A percentile compares a stretch with the other conserved stretches of the same genome.
These are phyloP conservation scores for Onychomys arenicola DNA, from an alignment of 2,797 vertebrate genomes.

Conservation along the genomic window DNA sequence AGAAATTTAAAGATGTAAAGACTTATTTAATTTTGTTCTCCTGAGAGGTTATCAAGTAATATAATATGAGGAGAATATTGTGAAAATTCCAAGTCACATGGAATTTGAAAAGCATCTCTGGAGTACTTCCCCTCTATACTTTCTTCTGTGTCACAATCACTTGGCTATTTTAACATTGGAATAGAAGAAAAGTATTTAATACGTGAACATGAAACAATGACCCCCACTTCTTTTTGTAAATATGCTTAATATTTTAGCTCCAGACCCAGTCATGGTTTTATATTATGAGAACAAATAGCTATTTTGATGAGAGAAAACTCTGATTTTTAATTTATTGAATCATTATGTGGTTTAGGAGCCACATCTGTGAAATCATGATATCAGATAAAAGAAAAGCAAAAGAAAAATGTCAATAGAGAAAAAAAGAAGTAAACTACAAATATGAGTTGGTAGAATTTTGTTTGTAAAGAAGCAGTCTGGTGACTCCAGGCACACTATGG, in stretches of 20 bases:
- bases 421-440: neutral
- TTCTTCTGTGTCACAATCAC: neutral
- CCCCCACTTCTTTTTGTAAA: neutral
- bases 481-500: neutral
- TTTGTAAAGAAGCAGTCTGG: neutral
- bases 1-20: neutral
- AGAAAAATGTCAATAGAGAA: neutral
- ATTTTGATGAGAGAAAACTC: neutral
- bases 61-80: neutral
- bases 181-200: neutral
- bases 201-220: neutral
- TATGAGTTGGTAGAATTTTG: neutral
- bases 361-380: neutral
- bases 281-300: neutral
- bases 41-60: neutral
- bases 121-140: neutral
- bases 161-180: neutral
- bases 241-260: neutral
- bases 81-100: neutral
- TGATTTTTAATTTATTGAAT: neutral
- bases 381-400: neutral
- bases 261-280: neutral
- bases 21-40: neutral
- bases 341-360: neutral
- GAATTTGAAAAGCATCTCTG: neutral